phyloP scores from a whole-genome alignment of 2,888 invertebrate species.

The Urechis unicinctus region DNA sequence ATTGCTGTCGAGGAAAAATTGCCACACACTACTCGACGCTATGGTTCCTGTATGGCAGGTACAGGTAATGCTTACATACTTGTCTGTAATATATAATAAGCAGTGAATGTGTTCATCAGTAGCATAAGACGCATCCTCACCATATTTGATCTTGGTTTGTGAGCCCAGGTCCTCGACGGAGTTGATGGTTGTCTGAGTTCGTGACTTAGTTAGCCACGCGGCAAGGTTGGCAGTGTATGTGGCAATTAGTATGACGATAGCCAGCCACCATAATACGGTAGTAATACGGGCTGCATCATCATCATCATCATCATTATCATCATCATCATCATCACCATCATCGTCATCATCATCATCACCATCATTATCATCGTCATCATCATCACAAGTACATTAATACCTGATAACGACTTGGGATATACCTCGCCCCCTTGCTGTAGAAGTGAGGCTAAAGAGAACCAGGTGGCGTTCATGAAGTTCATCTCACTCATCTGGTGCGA shows the following conservation, averaged over 20 bases:
- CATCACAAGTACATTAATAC: constrained; percentile 1
- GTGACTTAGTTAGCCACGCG: constrained; percentile 12
- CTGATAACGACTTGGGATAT: constrained; percentile 12
- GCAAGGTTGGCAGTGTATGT: constrained; percentile 18
- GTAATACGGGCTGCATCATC: constrained; percentile 7
- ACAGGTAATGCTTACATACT: neutral
- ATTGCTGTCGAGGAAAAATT: constrained; percentile 8
- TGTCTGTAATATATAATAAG: too few species aligned
- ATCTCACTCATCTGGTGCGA: constrained; percentile 2
- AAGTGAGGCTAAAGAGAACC: constrained; percentile 14
- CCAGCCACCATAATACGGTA: constrained; percentile 12
- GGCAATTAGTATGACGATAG: constrained; percentile 12
- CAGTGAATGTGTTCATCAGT: too few species aligned
- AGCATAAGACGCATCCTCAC: constrained; percentile 2
- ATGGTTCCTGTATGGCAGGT: constrained; percentile 7
- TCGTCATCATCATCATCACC: too few species aligned
- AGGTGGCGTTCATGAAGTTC: constrained; percentile 10
- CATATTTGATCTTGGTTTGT: constrained; percentile 12
- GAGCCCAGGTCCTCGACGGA: constrained; percentile 15
- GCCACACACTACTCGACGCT: constrained; percentile 3
- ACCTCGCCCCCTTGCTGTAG: constrained; percentile 15
- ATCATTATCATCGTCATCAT: too few species aligned
- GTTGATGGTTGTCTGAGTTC: constrained; percentile 8
- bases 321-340: too few species aligned
- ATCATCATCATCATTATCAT: neutral